These are phyloP conservation scores for Pteropus rufus DNA, from an alignment of 2,797 vertebrate genomes.

Conservation along the genomic window DNA sequence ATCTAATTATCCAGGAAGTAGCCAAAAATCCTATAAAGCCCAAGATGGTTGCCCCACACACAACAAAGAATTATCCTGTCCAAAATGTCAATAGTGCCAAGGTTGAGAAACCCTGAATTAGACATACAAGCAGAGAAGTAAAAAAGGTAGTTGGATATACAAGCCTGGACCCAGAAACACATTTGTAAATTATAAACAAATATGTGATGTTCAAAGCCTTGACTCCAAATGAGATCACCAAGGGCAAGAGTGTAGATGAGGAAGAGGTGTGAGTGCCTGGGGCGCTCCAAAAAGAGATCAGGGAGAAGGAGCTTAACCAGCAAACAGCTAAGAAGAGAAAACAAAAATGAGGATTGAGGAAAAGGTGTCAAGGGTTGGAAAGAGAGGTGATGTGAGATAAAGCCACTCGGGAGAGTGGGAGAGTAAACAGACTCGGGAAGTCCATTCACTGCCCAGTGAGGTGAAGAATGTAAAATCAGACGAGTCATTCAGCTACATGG, in stretches of 20 bases:
- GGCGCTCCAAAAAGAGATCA: not conserved
- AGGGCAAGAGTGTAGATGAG: not conserved
- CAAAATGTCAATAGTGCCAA: not conserved
- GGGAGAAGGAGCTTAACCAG: not conserved
- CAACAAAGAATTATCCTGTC: not conserved
- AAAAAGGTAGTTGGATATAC: not conserved
- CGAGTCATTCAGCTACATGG: not conserved
- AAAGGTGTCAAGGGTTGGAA: not conserved
- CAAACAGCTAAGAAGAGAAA: not conserved
- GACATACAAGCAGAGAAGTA: not conserved
- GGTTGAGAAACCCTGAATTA: not conserved
- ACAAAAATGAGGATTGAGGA: not conserved
- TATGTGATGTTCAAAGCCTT: not conserved
- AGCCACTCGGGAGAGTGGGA: not conserved
- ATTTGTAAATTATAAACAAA: not conserved
- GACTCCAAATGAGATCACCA: not conserved
- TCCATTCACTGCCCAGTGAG: not conserved
- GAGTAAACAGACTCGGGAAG: not conserved
- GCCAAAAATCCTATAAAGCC: not conserved
- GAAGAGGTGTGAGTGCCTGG: not conserved
- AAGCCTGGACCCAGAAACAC: not conserved
- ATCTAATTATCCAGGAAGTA: constrained; percentile 2
- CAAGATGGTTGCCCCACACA: not conserved
- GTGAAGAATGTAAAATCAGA: not conserved
- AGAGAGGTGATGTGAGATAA: not conserved